Evolutionary conservation across 1,140 invertebrate species (phyloP).

Genomic region (Littorina saxatilis): DNA sequence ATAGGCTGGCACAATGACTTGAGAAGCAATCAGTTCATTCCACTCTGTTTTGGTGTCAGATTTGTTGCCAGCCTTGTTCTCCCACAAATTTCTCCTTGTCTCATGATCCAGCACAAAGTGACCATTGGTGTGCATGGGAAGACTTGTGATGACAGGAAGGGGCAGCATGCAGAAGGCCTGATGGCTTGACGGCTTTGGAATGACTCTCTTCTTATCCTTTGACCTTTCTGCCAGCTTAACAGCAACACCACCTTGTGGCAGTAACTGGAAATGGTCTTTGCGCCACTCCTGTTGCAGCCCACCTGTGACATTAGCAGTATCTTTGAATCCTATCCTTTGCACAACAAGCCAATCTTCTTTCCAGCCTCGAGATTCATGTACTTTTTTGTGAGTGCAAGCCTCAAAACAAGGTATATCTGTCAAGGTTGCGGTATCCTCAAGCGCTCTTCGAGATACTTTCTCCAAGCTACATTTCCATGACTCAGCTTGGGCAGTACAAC

Average conservation of each 20-base stretch:
- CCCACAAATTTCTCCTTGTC: conserved; percentile 65
- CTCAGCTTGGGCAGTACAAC: not conserved
- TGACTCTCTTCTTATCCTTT: not conserved
- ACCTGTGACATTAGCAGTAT: not conserved
- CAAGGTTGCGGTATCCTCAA: not conserved
- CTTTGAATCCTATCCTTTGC: conserved; percentile 14
- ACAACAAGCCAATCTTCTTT: conserved; percentile 28
- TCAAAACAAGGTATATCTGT: not conserved
- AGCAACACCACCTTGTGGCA: conserved; percentile 68
- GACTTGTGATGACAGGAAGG: conserved; percentile 63
- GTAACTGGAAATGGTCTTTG: conserved; percentile 46
- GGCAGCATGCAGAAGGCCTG: conserved; percentile 71
- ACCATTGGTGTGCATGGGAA: conserved; percentile 71
- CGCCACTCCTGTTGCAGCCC: conserved; percentile 37
- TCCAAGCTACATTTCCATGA: not conserved
- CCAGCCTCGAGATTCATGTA: not conserved
- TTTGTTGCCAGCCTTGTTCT: conserved; percentile 34
- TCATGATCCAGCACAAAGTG: conserved; percentile 72
- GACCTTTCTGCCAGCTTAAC: not conserved
- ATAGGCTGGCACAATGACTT: conserved; percentile 62
- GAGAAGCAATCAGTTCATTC: conserved; percentile 56
- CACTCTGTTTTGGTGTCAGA: conserved; percentile 51
- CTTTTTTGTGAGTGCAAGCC: not conserved
- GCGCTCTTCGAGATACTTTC: not conserved
- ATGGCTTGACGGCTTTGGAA: not conserved